Conservation (phyloP, 1,140 invertebrate species). For the Copidosoma floridanum region DNA sequence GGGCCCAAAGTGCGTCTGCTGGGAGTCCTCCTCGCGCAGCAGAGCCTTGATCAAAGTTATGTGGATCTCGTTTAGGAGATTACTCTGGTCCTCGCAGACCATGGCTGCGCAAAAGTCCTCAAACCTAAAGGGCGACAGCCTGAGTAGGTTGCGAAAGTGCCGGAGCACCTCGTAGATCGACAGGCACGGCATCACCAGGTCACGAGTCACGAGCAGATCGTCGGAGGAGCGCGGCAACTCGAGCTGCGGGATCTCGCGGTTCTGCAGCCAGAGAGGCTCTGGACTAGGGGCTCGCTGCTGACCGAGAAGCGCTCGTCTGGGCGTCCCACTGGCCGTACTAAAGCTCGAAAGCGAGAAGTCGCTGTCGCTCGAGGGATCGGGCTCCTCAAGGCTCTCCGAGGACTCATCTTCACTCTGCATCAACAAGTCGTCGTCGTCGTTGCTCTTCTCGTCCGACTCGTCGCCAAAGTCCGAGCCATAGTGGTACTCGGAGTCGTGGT, state of each 20-base stretch:
- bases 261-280: conserved; percentile 83
- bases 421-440: conserved; percentile 69
- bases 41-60: conserved; percentile 88
- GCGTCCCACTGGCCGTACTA: conserved; percentile 67
- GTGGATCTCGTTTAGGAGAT: conserved; percentile 87
- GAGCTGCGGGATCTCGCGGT: conserved; percentile 73
- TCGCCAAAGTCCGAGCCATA: conserved; percentile 88
- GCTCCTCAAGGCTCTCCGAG: conserved; percentile 64
- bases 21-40: conserved; percentile 89
- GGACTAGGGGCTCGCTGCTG: conserved; percentile 72
- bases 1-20: conserved; percentile 93
- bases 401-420: conserved; percentile 65
- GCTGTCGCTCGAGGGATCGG: conserved; percentile 73
- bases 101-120: conserved; percentile 95
- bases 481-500: conserved; percentile 83
- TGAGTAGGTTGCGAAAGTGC: conserved; percentile 84
- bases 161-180: conserved; percentile 92
- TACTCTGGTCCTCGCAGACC: conserved; percentile 88
- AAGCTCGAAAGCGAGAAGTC: conserved; percentile 80
- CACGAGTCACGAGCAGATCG: conserved; percentile 80
- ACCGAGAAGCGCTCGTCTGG: conserved; percentile 56
- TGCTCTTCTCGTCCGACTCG: conserved; percentile 77
- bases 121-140: conserved; percentile 90
- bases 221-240: conserved; percentile 84
- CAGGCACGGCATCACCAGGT: conserved; percentile 75